Evolutionary conservation across 1,140 invertebrate genomes (phyloP), one percentile per base, ranked within the genome.

Genomic region (Penaeus chinensis): DNA sequence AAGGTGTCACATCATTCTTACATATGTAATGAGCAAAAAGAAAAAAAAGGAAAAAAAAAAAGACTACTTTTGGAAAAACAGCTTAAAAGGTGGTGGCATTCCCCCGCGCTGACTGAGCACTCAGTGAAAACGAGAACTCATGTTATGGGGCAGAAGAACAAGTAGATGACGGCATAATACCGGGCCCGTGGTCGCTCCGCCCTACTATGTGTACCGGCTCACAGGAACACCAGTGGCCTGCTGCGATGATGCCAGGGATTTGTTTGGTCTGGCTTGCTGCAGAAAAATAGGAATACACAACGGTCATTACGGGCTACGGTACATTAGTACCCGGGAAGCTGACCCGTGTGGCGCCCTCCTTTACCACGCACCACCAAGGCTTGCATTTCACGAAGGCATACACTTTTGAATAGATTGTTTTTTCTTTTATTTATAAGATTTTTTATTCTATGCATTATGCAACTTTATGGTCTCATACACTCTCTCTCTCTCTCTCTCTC

Each of bases 81-180:
- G 47, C 47, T 47, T 47, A 47, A 2, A 47, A 66, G 78, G 85
- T 81, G 37, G 78, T 87, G 85, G 85, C 85, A 87, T 78, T 82
- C 85, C 85, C 32, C 65, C 79, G 85, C 85, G 79, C 85, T 87
- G 85, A 87, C 63, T 62, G 85, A 87, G 85, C 85, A 87, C 79
- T 87, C 85, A 87, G 74, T n/a, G 74, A 47, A 60, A 74, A 77
- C 54, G 63, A 85, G 32, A 85, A 85, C 84, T 87, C 79, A 87
- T 87, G 66, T 37, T 47, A 19, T 81, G 85, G 78, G 85, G 85
- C 85, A 87, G 85, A 87, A 87, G 85, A 87, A 87, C 85, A 87
- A 87, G 85, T 86, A 71, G 84, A 86, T 86, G 84, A 81, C 84
- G 60, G 84, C 85, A 87, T 87, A 87, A 87, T 87, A 87, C 85